These are phyloP conservation scores for Eristalis tenax DNA, from an alignment of 2,888 invertebrate genomes.

Conservation along the genomic window DNA sequence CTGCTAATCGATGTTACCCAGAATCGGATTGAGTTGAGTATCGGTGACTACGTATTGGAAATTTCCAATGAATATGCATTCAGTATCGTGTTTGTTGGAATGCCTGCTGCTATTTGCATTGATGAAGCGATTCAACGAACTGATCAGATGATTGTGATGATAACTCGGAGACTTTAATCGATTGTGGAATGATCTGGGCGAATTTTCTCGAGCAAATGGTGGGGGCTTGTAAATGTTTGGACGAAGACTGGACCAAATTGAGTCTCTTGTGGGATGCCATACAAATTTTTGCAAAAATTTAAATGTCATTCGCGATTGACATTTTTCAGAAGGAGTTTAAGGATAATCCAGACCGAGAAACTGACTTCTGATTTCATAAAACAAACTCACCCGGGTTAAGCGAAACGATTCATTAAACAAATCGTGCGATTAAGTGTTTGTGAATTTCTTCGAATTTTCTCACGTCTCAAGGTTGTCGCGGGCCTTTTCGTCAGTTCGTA, in stretches of 20 bases:
- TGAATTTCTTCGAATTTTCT: neutral
- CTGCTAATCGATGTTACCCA: constrained; percentile 56
- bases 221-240: neutral
- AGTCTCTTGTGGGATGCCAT: neutral
- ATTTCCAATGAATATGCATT: neutral
- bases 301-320: neutral
- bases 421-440: neutral
- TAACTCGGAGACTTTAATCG: no score
- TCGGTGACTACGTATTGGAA: neutral
- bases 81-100: neutral
- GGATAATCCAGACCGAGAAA: neutral
- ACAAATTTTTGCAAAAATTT: no score
- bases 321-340: neutral
- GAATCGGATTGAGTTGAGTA: constrained; percentile 24
- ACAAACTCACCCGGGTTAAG: neutral
- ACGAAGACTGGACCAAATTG: neutral
- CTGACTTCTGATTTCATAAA: neutral
- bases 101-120: neutral
- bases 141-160: neutral
- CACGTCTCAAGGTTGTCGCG: neutral
- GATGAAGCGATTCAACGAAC: constrained; percentile 22
- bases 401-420: neutral
- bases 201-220: no score
- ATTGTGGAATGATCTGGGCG: no score
- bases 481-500: neutral